Evolutionary conservation across 2,888 invertebrate genomes (phyloP).

Genomic region (Callyntrura sp.): DNA sequence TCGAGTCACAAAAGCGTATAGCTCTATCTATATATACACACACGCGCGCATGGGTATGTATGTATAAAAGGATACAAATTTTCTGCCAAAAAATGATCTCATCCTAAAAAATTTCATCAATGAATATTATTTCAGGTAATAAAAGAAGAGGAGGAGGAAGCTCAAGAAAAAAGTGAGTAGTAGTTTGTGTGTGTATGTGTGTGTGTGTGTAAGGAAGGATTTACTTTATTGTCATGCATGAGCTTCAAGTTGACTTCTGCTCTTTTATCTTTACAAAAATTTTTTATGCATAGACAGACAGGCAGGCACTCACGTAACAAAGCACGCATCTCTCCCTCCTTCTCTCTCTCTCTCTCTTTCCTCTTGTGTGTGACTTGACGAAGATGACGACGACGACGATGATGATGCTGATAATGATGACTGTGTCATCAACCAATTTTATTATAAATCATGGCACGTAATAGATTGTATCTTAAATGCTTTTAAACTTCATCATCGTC

Average conservation of each 20-base stretch:
- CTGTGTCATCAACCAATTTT: constrained; percentile 55
- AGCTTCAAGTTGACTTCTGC: constrained; percentile 55
- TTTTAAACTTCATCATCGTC: constrained; percentile 45
- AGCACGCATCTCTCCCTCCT: neutral
- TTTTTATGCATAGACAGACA: constrained; percentile 26
- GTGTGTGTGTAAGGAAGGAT: neutral
- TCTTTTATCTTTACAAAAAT: constrained; percentile 40
- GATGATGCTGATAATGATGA: constrained; percentile 8
- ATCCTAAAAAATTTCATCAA: constrained; percentile 50
- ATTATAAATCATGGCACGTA: constrained; percentile 65
- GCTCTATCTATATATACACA: neutral
- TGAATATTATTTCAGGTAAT: constrained; percentile 10
- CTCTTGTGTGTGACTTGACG: neutral
- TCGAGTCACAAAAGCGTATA: neutral
- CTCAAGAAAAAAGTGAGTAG: neutral
- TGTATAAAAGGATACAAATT: neutral
- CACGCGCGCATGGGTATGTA: too few species aligned
- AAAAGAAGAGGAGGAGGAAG: constrained; percentile 17
- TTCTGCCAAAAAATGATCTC: constrained; percentile 53
- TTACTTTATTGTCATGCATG: constrained; percentile 54
- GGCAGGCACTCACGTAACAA: neutral
- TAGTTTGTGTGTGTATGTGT: too few species aligned
- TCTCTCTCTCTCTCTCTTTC: too few species aligned
- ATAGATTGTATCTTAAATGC: constrained; percentile 56
- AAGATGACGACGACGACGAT: neutral